Conservation (phyloP, 2,113 vertebrate species). For the Melospiza melodia region DNA sequence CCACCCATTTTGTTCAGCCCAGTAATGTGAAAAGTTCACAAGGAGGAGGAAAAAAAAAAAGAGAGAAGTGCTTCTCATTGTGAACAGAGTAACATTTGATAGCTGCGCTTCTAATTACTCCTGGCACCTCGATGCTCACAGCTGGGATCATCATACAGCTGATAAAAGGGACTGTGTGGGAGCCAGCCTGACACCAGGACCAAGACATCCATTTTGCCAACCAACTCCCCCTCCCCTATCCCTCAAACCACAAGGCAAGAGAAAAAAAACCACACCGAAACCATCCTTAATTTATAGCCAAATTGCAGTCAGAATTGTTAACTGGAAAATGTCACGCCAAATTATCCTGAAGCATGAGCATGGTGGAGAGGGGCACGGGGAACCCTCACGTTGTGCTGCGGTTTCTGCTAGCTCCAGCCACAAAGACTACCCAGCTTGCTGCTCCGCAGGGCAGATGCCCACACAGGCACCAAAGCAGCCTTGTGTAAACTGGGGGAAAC, state of each 20-base stretch:
- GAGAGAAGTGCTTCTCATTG: not conserved
- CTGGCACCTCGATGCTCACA: not conserved
- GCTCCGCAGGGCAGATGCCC: not conserved
- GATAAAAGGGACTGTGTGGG: not conserved
- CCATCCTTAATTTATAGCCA: not conserved
- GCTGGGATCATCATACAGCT: constrained; percentile 8
- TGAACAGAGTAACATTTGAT: constrained; percentile 30
- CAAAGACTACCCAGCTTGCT: not conserved
- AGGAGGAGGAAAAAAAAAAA: not conserved
- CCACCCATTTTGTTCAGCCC: constrained; percentile 34
- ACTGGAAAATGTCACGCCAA: not conserved
- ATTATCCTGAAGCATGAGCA: accelerated
- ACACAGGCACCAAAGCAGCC: not conserved
- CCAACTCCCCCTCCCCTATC: not conserved
- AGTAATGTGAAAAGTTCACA: constrained; percentile 58
- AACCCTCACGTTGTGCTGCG: not conserved
- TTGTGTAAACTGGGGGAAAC: not conserved
- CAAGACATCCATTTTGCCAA: not conserved
- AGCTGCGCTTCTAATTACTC: not conserved
- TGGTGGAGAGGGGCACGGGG: not conserved
- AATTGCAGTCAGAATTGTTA: not conserved
- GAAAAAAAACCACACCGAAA: accelerated
- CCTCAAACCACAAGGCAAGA: not conserved
- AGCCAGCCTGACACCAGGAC: not conserved
- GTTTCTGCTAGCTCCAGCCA: not conserved